These are phyloP conservation scores for Tychaedon coryphoeus DNA, from an alignment of 2,113 vertebrate species.

Conservation along the genomic window DNA sequence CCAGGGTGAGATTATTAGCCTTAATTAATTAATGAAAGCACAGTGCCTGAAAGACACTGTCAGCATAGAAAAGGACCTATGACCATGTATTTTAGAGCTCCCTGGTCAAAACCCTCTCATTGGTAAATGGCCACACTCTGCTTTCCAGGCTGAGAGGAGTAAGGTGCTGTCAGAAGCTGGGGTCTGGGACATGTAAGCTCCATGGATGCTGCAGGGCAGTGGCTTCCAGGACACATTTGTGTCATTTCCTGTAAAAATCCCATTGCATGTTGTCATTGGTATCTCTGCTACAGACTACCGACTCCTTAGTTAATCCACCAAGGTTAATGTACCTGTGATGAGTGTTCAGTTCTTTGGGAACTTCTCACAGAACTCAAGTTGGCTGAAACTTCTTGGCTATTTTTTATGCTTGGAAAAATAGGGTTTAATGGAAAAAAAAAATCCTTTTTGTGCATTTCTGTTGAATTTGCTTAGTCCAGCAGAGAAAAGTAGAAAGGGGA, in stretches of 20 bases:
- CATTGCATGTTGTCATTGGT: background rate
- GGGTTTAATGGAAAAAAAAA: background rate
- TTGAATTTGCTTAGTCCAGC: background rate
- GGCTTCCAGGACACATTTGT: background rate
- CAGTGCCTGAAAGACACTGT: background rate
- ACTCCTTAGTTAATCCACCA: background rate
- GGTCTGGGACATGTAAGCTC: background rate
- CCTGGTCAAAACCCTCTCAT: background rate
- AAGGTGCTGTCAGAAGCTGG: background rate
- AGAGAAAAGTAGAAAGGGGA: background rate
- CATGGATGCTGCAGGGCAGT: background rate
- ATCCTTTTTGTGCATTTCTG: background rate
- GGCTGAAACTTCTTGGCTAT: background rate
- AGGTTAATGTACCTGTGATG: background rate
- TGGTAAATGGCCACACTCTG: background rate
- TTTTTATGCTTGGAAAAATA: background rate
- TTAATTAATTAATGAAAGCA: background rate
- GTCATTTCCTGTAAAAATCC: background rate
- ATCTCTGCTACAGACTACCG: background rate
- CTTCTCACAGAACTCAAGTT: background rate
- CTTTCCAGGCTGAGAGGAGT: background rate
- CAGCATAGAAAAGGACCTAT: background rate
- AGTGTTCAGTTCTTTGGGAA: background rate
- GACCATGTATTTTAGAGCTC: background rate
- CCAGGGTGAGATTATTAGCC: background rate